Evolutionary conservation across 2,888 invertebrate species (phyloP), one percentile per base, ranked within the genome.

Genomic region (Alsophila aescularia): DNA sequence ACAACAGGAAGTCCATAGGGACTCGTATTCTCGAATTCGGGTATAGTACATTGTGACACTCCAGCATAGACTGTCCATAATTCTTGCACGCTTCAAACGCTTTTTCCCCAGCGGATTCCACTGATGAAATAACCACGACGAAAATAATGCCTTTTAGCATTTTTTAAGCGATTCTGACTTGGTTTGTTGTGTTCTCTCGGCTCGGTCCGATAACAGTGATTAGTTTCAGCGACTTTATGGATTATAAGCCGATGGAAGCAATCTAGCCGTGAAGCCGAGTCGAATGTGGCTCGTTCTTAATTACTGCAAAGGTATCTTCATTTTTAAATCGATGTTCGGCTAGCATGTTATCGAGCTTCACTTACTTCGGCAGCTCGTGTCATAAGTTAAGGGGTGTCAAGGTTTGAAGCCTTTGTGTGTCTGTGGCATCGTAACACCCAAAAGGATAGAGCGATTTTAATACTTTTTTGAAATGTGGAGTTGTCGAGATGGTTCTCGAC

Each of bases 1-100:
- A 94, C 60, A 94, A 86, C 0, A 92, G 72, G 0, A 85, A 67
- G 56, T 92, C 92, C 0, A 92, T 79, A 0, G 92, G 92, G 0
- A 92, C 85, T 63, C 92, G 70, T 0, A 83, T 72, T 71, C 77
- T 83, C 12, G 73, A 41, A 1, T 56, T 64, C 3, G 90, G 87
- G 10, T 80, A 66, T 0, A 90, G 58, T 12, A 91, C 70, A 36
- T 92, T 91, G n/a, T 82, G 83, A 32, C 92, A 92, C 61, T 92
- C 92, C 5, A 90, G 61, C 91, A 91, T 91, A 0, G 67, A 60
- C 35, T 79, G 72, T 0, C 85, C 92, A 52, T 86, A 85, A 1
- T 61, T 67, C 61, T 72, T 85, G 66, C 92, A 92, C 1, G 87
- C 88, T 56, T 72, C 52, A 10, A 84, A 82, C 0, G 90, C 83